These are phyloP conservation scores for Hydrotaea diabolus DNA, from an alignment of 2,888 invertebrate genomes.

Conservation along the genomic window DNA sequence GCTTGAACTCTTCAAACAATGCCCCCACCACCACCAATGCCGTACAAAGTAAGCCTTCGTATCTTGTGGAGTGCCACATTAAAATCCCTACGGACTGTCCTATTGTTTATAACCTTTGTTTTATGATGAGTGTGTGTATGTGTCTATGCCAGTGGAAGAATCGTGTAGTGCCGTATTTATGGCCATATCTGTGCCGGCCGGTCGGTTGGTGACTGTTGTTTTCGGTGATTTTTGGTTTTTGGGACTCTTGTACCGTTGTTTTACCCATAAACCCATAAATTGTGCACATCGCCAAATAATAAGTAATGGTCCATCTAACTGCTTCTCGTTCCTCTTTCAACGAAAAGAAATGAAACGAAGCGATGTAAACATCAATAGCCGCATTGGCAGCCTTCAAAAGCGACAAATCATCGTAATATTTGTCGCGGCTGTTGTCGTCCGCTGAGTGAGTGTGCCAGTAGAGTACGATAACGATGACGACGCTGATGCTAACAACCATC, in stretches of 20 bases:
- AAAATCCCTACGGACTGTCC: slow-evolving; percentile 42
- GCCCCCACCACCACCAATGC: not conserved
- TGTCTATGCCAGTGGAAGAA: slow-evolving; percentile 4
- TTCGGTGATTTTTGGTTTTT: slow-evolving; percentile 24
- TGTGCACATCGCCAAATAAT: slow-evolving; percentile 52
- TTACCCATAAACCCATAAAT: slow-evolving; percentile 79
- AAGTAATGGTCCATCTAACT: slow-evolving; percentile 49
- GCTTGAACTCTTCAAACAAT: slow-evolving; percentile 25
- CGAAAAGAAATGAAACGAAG: not conserved
- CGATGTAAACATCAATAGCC: slow-evolving; percentile 4
- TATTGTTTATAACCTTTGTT: slow-evolving; percentile 26
- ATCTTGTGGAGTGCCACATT: not conserved
- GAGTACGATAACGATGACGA: slow-evolving; percentile 42
- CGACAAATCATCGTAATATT: slow-evolving; percentile 26
- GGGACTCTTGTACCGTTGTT: slow-evolving; percentile 67
- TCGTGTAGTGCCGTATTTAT: slow-evolving; percentile 18
- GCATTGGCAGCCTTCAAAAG: slow-evolving; percentile 35
- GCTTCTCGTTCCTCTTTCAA: slow-evolving; percentile 29
- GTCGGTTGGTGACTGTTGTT: slow-evolving; percentile 4
- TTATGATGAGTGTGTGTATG: not conserved
- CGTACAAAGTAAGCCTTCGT: slow-evolving; percentile 6
- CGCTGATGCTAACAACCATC: not conserved
- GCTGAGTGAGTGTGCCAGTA: slow-evolving; percentile 61
- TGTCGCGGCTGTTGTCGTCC: slow-evolving; percentile 25
- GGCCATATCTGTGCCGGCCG: slow-evolving; percentile 1